phyloP scores from a whole-genome alignment of 1,140 invertebrate species.

The Halictus rubicundus region DNA sequence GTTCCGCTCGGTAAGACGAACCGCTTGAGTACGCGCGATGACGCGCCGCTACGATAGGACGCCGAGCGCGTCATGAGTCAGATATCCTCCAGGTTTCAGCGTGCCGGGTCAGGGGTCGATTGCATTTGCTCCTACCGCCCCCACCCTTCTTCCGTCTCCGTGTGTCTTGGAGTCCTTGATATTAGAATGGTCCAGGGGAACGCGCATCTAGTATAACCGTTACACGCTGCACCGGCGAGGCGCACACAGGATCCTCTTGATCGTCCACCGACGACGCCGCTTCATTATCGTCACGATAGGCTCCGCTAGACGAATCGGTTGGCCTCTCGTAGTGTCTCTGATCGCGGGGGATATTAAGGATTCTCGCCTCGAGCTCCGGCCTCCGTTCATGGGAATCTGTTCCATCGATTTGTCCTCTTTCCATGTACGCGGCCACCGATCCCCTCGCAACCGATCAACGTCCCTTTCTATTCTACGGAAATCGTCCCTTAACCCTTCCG shows the following conservation, averaged over 20 bases:
- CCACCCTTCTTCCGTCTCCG: conserved; percentile 37
- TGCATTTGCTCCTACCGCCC: conserved; percentile 72
- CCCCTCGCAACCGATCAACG: too few species aligned
- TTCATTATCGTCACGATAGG: conserved; percentile 46
- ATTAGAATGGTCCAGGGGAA: conserved; percentile 77
- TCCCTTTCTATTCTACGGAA: too few species aligned
- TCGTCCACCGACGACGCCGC: conserved; percentile 54
- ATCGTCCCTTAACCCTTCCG: too few species aligned
- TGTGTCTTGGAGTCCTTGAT: conserved; percentile 74
- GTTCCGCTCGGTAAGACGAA: conserved; percentile 17
- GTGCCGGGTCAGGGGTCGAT: conserved; percentile 75
- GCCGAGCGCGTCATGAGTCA: conserved; percentile 75
- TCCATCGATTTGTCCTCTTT: background rate
- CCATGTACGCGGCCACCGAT: too few species aligned
- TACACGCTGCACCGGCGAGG: conserved; percentile 56
- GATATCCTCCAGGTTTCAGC: conserved; percentile 75
- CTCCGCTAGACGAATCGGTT: background rate
- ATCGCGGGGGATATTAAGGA: background rate
- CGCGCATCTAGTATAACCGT: conserved; percentile 70
- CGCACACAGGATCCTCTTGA: conserved; percentile 33
- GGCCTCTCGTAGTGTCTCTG: background rate
- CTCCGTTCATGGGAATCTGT: background rate
- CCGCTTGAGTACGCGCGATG: conserved; percentile 46
- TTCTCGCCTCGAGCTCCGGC: background rate
- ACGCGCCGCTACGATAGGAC: conserved; percentile 51